These are phyloP conservation scores for Molothrus ater DNA, from an alignment of 2,797 vertebrate genomes.

Conservation along the genomic window DNA sequence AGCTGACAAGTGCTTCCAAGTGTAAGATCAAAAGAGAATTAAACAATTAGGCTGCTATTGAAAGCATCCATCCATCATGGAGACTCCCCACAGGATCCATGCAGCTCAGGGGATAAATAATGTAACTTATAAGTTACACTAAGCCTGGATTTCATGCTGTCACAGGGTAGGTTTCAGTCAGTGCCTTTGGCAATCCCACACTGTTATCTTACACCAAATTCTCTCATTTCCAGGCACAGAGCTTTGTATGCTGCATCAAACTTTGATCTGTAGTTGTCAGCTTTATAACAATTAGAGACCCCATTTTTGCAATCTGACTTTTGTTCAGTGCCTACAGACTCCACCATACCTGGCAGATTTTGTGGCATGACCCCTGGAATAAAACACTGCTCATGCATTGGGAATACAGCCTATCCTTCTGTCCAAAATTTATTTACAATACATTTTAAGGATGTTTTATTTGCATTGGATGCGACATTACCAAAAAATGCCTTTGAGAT, in stretches of 20 bases:
- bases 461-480: background rate
- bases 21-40: constrained; percentile 33
- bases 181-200: background rate
- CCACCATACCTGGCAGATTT: background rate
- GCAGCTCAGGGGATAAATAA: background rate
- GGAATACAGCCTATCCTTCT: background rate
- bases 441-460: background rate
- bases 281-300: background rate
- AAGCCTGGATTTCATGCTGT: background rate
- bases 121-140: background rate
- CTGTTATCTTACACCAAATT: background rate
- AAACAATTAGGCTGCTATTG: constrained; percentile 23
- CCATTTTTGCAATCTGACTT: background rate
- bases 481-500: background rate
- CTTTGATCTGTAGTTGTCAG: background rate
- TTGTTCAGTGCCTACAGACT: background rate
- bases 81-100: background rate
- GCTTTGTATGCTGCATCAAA: background rate
- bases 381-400: background rate
- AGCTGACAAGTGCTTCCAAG: constrained; percentile 7
- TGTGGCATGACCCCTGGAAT: background rate
- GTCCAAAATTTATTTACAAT: background rate
- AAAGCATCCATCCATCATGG: background rate
- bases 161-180: constrained; percentile 12
- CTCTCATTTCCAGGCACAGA: constrained; percentile 4